Conservation (phyloP, 2,888 invertebrate genomes). For the Chloromyia formosa region DNA sequence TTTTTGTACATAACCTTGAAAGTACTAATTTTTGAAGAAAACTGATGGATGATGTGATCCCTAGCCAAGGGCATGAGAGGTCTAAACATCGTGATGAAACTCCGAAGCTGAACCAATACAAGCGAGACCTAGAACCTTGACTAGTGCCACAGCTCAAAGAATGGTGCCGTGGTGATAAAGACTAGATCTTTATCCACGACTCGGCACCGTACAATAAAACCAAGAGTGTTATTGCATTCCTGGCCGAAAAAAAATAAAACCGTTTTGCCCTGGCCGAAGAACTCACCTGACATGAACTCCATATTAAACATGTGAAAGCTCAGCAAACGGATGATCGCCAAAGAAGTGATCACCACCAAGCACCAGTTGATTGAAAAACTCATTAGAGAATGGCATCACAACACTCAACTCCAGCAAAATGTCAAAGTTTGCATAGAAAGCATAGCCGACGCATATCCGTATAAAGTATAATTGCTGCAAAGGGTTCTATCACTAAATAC, state of each 20-base stretch:
- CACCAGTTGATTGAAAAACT: neutral
- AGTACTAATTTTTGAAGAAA: no score
- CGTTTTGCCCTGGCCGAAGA: neutral
- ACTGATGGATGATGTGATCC: no score
- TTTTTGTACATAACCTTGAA: no score
- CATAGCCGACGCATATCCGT: neutral
- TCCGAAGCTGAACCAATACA: no score
- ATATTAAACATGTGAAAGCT: neutral
- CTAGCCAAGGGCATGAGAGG: no score
- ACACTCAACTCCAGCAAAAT: neutral
- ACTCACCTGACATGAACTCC: conserved; percentile 7
- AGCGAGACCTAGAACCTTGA: no score
- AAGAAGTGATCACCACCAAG: neutral
- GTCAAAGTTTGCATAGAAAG: neutral
- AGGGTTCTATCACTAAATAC: no score
- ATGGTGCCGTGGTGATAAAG: neutral
- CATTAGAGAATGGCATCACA: neutral
- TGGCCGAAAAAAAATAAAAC: neutral
- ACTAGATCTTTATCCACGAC: neutral
- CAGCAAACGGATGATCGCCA: neutral
- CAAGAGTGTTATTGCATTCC: no score
- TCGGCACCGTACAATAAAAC: no score
- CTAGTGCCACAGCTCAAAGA: neutral
- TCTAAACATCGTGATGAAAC: no score
- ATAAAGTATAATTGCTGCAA: no score